These are phyloP conservation scores for Pycnonotus jocosus DNA, from an alignment of 2,113 vertebrate species.

Conservation along the genomic window DNA sequence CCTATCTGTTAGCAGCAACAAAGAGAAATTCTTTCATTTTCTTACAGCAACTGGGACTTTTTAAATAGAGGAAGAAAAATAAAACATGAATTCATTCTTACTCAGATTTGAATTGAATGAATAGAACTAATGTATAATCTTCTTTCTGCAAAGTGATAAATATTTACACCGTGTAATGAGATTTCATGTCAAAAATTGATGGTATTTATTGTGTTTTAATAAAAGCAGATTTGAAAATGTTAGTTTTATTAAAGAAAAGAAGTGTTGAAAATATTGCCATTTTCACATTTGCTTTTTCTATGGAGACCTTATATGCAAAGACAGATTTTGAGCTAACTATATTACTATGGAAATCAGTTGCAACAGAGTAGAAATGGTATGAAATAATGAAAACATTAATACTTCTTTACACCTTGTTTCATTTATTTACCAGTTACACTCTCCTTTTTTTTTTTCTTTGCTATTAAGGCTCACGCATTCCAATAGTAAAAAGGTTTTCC, in stretches of 20 bases:
- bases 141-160: conserved; percentile 75
- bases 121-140: conserved; percentile 72
- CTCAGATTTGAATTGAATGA: conserved; percentile 71
- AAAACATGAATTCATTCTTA: conserved; percentile 72
- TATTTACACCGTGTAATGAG: conserved; percentile 79
- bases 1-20: background rate
- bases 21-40: conserved; percentile 26
- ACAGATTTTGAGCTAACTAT: conserved; percentile 77
- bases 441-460: background rate
- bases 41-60: conserved; percentile 30
- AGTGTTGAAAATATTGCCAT: conserved; percentile 76
- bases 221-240: conserved; percentile 75
- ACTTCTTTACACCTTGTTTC: conserved; percentile 77
- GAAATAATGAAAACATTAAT: conserved; percentile 80
- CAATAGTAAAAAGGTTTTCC: conserved; percentile 49
- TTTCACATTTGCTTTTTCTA: conserved; percentile 79
- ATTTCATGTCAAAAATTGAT: conserved; percentile 80
- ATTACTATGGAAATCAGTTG: conserved; percentile 82
- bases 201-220: conserved; percentile 81
- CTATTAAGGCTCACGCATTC: conserved; percentile 36
- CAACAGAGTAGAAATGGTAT: conserved; percentile 71
- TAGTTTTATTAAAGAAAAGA: conserved; percentile 78
- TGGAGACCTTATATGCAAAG: conserved; percentile 75
- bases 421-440: conserved; percentile 74
- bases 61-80: conserved; percentile 69